Evolutionary conservation across 1,140 invertebrate species (phyloP).

Genomic region (Monomorium pharaonis): DNA sequence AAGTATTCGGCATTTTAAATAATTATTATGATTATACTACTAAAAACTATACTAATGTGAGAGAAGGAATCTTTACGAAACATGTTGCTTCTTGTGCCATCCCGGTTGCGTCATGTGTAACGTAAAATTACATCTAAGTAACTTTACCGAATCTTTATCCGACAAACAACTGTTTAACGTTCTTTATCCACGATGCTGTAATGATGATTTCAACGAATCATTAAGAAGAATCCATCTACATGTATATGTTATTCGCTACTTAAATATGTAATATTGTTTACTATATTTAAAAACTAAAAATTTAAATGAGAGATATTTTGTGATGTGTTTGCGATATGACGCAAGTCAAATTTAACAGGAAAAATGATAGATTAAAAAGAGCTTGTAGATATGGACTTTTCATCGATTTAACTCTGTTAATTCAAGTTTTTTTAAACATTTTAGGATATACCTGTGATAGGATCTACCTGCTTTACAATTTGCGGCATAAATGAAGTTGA

Average conservation of each 20-base stretch:
- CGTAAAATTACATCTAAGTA: no score
- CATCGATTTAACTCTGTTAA: background rate
- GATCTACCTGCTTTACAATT: background rate
- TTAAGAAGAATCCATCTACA: background rate
- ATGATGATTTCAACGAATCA: background rate
- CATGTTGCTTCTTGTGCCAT: no score
- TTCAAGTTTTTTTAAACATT: background rate
- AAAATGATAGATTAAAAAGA: slow-evolving; percentile 8
- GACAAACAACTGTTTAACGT: no score
- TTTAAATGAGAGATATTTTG: background rate
- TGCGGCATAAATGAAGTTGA: slow-evolving; percentile 18
- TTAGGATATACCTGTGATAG: no score
- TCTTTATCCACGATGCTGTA: no score
- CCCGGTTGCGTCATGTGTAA: no score
- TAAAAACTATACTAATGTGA: no score
- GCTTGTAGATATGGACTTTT: background rate
- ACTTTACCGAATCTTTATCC: no score
- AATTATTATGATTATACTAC: no score
- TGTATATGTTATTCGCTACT: background rate
- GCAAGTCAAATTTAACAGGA: background rate
- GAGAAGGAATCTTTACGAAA: no score
- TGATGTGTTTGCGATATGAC: background rate
- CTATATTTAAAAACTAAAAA: background rate
- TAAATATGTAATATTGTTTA: background rate
- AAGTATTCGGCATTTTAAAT: no score